phyloP scores from a whole-genome alignment of 2,113 vertebrate genomes.

The Pygoscelis adeliae region DNA sequence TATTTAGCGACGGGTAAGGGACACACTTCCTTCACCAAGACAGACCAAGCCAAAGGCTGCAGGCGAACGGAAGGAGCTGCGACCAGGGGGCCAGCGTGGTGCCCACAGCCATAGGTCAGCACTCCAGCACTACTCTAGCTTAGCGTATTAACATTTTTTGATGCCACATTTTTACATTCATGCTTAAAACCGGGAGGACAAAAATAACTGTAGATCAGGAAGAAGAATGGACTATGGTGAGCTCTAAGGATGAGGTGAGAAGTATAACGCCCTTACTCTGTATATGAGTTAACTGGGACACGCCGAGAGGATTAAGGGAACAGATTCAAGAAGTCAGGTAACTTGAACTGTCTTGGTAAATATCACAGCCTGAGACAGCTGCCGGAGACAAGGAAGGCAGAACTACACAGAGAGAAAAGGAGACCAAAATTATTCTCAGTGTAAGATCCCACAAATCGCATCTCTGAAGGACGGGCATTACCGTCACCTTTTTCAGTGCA shows the following conservation, averaged over 20 bases:
- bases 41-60: background rate
- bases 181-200: background rate
- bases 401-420: background rate
- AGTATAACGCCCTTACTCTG: background rate
- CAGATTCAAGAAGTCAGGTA: background rate
- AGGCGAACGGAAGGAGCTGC: background rate
- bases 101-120: background rate
- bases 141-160: rapidly evolving
- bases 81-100: background rate
- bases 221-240: background rate
- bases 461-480: background rate
- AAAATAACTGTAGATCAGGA: background rate
- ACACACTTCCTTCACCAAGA: background rate
- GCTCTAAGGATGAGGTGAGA: background rate
- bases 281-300: background rate
- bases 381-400: background rate
- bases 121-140: background rate
- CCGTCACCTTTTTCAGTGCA: background rate
- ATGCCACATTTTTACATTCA: background rate
- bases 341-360: background rate
- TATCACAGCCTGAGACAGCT: background rate
- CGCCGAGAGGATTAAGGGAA: background rate
- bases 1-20: background rate
- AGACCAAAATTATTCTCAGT: background rate
- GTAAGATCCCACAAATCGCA: background rate